phyloP scores from a whole-genome alignment of 1,140 invertebrate genomes.

The Penaeus chinensis region DNA sequence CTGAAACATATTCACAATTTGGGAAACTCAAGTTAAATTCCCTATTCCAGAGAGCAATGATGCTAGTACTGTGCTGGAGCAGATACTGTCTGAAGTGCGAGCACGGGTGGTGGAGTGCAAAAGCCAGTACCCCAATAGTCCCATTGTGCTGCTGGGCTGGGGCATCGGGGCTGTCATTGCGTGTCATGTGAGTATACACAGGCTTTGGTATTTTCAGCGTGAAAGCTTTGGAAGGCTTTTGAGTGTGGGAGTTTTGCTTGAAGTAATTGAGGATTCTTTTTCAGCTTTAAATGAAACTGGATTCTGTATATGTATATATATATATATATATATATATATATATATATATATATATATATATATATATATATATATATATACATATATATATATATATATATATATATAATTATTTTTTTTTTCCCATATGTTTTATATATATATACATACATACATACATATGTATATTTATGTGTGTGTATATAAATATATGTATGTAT shows the following conservation, averaged over 20 bases:
- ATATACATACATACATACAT: no score
- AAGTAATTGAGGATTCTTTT: background rate
- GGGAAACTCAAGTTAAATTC: background rate
- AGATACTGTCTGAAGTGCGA: slow-evolving; percentile 41
- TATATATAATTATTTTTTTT: no score
- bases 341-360: no score
- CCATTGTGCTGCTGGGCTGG: slow-evolving; percentile 83
- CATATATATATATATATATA: no score
- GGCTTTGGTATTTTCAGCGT: background rate
- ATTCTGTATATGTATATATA: no score
- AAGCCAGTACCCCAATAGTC: slow-evolving; percentile 67
- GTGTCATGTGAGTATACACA: slow-evolving; percentile 67
- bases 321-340: no score
- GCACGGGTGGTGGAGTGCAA: slow-evolving; percentile 25
- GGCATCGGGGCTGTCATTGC: slow-evolving; percentile 81
- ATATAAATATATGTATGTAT: no score
- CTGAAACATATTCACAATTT: background rate
- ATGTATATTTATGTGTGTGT: no score
- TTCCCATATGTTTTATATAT: no score
- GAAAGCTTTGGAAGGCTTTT: background rate
- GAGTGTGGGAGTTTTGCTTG: background rate
- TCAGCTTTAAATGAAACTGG: no score
- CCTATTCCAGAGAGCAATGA: slow-evolving; percentile 33
- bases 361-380: no score
- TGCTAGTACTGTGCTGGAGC: slow-evolving; percentile 33